Percentiles rank a stretch among this genome's conserved stretches.
Conservation (phyloP, 2,797 vertebrate genomes). For the Acomys russatus region DNA sequence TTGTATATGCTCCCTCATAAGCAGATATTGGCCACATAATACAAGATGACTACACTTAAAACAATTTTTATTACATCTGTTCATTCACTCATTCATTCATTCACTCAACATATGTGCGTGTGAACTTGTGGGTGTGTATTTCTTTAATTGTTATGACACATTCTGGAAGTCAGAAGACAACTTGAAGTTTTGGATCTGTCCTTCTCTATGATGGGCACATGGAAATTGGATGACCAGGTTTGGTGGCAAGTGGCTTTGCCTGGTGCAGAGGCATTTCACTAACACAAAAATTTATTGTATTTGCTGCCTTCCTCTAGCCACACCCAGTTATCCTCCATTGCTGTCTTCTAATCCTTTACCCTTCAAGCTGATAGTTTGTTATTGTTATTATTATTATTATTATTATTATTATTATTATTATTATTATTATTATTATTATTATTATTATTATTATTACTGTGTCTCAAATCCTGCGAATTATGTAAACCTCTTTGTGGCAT, state of each 20-base stretch:
- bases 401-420: no score
- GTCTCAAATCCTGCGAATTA: background rate
- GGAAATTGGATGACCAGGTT: background rate
- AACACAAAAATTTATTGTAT: background rate
- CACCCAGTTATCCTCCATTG: background rate
- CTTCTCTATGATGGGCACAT: background rate
- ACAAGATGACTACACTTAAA: no score
- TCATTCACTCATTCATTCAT: no score
- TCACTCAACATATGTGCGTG: background rate
- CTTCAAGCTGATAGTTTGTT: background rate
- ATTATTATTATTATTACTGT: background rate
- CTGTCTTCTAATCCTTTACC: background rate
- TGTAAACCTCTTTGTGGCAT: background rate
- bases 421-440: no score
- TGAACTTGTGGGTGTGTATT: background rate
- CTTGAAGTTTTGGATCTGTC: background rate
- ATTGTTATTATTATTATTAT: no score
- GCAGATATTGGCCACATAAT: no score
- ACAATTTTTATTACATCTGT: no score
- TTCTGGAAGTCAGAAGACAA: background rate
- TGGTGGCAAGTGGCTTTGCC: background rate
- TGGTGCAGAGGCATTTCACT: background rate
- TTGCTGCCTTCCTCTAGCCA: background rate
- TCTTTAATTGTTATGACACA: background rate
- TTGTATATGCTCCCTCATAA: no score